Base-by-base conservation (phyloP, 2,113 vertebrate genomes). In the Turdus rufiventris region DNA sequence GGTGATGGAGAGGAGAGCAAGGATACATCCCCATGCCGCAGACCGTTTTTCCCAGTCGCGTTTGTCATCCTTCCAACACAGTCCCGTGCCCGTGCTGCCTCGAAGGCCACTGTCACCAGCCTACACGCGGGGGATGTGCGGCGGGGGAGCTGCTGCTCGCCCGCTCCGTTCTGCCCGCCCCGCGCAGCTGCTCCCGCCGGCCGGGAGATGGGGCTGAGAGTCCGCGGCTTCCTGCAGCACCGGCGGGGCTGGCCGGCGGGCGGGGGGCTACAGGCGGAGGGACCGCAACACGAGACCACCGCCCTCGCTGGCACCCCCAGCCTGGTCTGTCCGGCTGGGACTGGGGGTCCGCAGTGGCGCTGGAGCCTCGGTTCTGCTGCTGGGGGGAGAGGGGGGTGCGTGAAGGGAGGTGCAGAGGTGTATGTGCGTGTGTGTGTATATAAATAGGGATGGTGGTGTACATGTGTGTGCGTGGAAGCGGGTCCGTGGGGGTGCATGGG, bases 151-250 rank as follows among this genome's bases (percentile, higher is more conserved):
- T 5, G 5, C 23, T 5, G 13, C 36, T 25, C 14, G 6, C 6
- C 26, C 50, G 10, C 31, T 23, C 67, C 50, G 23, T 0, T 36
- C 61, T 12, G 88, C 91, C 7, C 47, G 14, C 57, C 42, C 42
- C 2, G 33, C 26, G 47, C 78, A 8, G 85, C 92, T 94, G 77
- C 92, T 81, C 34, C 65, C 19, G 56, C 70, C 28, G 81, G 88
- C 95, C 95, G 78, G 95, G 94, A 95, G 95, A 91, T 89, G 95
- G 95, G 92, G 95, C 95, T 96, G 88, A 87, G 57, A 85, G 94
- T 60, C 45, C 81, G 77, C 61, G 28, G 54, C 60, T 80, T 53
- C 45, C 54, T 36, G 81, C 56, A 57, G 57, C 47, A 65, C 57
- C 36, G 5, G 10, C 56, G 54, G 8, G 6, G 34, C 57, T 7